These are phyloP conservation scores for Cyanistes caeruleus DNA, from an alignment of 2,113 vertebrate genomes.

Conservation along the genomic window DNA sequence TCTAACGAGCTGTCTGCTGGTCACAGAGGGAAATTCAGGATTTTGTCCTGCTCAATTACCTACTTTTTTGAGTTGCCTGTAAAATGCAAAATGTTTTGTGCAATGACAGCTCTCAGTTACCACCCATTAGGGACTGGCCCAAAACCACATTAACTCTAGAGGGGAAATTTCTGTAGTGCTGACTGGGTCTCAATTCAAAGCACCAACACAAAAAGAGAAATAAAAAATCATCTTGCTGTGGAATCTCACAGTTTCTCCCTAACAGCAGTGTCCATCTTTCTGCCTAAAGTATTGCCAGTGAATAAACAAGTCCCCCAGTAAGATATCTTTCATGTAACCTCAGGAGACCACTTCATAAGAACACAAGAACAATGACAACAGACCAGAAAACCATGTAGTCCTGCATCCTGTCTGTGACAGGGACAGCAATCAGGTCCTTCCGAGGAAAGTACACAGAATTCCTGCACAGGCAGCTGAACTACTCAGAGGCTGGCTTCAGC, in stretches of 20 bases:
- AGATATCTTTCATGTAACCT: background rate
- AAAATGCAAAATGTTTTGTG: background rate
- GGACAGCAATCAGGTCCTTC: background rate
- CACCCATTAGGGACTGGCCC: background rate
- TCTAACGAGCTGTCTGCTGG: background rate
- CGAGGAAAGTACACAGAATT: background rate
- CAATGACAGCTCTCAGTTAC: background rate
- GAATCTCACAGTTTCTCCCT: background rate
- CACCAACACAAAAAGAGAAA: background rate
- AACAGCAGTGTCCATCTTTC: background rate
- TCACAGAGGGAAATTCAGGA: background rate
- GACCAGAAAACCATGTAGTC: background rate
- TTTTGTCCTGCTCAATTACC: background rate
- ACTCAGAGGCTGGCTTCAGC: background rate
- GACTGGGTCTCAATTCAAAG: background rate
- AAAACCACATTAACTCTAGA: background rate
- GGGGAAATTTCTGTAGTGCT: background rate
- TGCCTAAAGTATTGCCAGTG: background rate
- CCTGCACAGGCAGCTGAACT: background rate
- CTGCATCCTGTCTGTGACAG: conserved; percentile 18
- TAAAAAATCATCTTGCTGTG: background rate
- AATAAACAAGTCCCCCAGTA: background rate
- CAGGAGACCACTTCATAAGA: background rate
- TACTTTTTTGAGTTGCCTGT: background rate
- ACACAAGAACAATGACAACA: background rate